Evolutionary conservation across 1,140 invertebrate species (phyloP), one percentile per base, ranked within the genome.

Genomic region (Nasonia vitripennis): DNA sequence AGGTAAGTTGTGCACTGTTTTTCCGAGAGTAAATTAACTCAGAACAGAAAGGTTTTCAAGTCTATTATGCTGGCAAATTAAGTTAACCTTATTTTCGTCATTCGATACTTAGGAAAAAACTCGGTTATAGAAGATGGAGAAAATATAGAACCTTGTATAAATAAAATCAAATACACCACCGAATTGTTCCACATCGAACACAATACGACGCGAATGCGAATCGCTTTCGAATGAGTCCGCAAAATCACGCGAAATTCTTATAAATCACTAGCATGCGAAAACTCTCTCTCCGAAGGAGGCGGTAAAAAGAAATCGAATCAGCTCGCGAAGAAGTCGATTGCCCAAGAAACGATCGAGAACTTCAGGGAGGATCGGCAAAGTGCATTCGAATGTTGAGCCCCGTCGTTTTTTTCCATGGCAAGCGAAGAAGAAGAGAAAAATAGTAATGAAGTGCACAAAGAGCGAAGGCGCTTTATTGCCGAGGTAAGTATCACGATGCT

Each of bases 401-500:
- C 45, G 9, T 4, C 34, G 10, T 45, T 45, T 45, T 45, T 45
- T 45, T 45, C 51, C 2, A 17, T 11, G 4, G 51, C 4, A 55
- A 14, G 51, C 51, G 11, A 55, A 55, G 41, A 45, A 7, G 51
- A 14, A 23, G 75, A 23, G 7, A 79, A 17, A 67, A 41, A 70
- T 27, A n/a, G 11, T 70, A 70, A 81, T 70, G n/a, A 81, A 70
- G 14, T 31, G 20, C 20, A 71, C 27, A 81, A n/a, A 27, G 9
- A 20, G 17, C 3, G 17, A 0, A 11, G 34, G 17, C 55, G 37
- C 78, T 81, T 51, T 73, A 70, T 51, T 27, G 23, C 9, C 41
- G 6, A 6, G n/a, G 23, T 62, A 62, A 51, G 23, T 20, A 73
- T 81, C 68, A 41, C 23, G 80, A 81, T 81, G 9, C 41, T 81